Evolutionary conservation across 2,113 vertebrate species (phyloP).

Genomic region (Corythornis madagascariensis): DNA sequence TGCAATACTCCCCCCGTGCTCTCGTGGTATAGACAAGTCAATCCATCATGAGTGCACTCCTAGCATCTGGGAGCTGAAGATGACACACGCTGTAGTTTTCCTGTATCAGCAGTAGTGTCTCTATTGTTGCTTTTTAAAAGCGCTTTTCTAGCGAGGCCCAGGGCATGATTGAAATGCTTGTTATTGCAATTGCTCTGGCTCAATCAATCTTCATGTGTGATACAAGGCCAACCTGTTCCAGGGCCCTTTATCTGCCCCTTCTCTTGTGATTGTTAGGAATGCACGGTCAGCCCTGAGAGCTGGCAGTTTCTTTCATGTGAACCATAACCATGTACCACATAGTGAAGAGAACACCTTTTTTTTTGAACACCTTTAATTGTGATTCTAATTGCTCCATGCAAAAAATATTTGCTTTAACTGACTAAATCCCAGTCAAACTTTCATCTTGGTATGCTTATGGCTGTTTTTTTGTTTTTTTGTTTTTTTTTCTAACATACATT

Average conservation of each 20-base stretch:
- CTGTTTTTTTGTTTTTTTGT: slow-evolving; percentile 10
- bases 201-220: slow-evolving; percentile 45
- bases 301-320: neutral
- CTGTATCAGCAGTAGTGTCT: slow-evolving; percentile 59
- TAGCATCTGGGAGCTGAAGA: slow-evolving; percentile 70
- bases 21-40: slow-evolving; percentile 53
- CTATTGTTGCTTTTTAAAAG: slow-evolving; percentile 63
- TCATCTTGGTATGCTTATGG: slow-evolving; percentile 8
- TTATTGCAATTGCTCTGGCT: slow-evolving; percentile 50
- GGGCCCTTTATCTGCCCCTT: neutral
- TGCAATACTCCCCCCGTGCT: slow-evolving; percentile 26
- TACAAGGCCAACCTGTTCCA: neutral
- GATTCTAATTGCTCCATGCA: neutral
- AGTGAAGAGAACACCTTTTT: neutral
- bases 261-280: slow-evolving; percentile 8
- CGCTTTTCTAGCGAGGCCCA: neutral
- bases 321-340: neutral
- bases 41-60: slow-evolving; percentile 65
- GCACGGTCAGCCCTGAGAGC: neutral
- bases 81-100: slow-evolving; percentile 55
- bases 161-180: slow-evolving; percentile 63
- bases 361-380: neutral
- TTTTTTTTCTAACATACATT: slow-evolving; percentile 34
- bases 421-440: slow-evolving; percentile 18
- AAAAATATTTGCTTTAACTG: slow-evolving; percentile 34